Conservation (phyloP, 2,888 invertebrate genomes). For the Microdon myrmicae region DNA sequence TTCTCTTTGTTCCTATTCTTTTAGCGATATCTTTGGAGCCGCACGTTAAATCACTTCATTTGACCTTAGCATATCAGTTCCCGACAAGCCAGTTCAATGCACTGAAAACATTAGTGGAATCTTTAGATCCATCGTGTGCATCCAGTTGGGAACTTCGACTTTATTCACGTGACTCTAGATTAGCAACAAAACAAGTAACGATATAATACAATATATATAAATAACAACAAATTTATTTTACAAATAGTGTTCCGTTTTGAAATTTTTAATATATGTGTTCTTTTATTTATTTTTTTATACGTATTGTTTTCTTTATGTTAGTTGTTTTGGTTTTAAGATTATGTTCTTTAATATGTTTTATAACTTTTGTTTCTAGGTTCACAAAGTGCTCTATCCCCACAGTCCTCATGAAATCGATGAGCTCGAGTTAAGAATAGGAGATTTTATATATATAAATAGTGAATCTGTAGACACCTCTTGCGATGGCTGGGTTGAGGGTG, state of each 20-base stretch:
- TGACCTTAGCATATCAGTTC: conserved; percentile 91
- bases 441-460: conserved; percentile 84
- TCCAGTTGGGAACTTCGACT: conserved; percentile 86
- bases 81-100: conserved; percentile 76
- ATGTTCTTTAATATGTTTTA: background rate
- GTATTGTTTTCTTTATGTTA: background rate
- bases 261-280: too few species aligned
- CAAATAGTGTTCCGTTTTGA: background rate
- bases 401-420: conserved; percentile 83
- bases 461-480: conserved; percentile 78
- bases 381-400: conserved; percentile 83
- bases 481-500: conserved; percentile 89
- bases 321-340: background rate
- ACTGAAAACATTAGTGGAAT: conserved; percentile 79
- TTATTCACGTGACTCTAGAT: conserved; percentile 85
- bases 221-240: background rate
- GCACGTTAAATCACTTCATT: conserved; percentile 85
- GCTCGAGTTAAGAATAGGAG: conserved; percentile 84
- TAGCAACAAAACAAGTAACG: conserved; percentile 70
- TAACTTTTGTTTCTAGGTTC: conserved; percentile 69
- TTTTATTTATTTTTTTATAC: conserved; percentile 2
- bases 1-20: conserved; percentile 53
- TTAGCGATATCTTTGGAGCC: conserved; percentile 80
- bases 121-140: conserved; percentile 74
- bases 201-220: conserved; percentile 8